Base-by-base conservation (phyloP, 2,797 vertebrate genomes). In the Geotrypetes seraphini region DNA sequence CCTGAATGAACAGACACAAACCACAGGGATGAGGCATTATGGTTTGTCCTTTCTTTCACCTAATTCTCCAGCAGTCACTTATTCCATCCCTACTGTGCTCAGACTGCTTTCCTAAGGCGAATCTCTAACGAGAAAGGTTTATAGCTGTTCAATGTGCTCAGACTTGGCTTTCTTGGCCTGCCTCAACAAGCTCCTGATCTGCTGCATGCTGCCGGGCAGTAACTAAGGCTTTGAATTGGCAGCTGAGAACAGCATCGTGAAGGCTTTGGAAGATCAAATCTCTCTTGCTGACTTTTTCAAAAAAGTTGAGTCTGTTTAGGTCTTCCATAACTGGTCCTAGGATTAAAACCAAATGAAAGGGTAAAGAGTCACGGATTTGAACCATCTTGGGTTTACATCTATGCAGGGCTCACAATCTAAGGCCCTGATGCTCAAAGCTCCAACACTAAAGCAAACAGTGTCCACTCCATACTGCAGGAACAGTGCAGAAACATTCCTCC, bases 171-270 rank as follows among this genome's bases (percentile, higher is more conserved):
- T 19, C 36, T 7, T 44, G 47, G 7, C 47, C 44, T 7, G 44
- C 47, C 22, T 36, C 47, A 17, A 47, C 31, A 23, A n/a, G n/a
- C n/a, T 47, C 22, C 19, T 47, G 44, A 19, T 47, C 44, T 25
- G 47, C 44, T 22, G 44, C 47, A 21, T 44, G 39, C 36, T 15
- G 11, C 47, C 26, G 37, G 53, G 16, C 41, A 37, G 2, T 22
- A 59, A 9, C 53, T n/a, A 54, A 1, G 28, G 21, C 36, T 65
- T 19, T 73, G 45, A 7, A 19, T 41, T 57, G 85, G 61, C 90
- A 88, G 56, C 83, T 69, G 22, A 97, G 70, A 14, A 89, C 86
- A 1, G 95, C 94, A 1, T 98, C 95, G 0, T 97, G 91, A 37
- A 95, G 39, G 3, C 86, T 91, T 25, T 88, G 86, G 43, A 96